Conservation (phyloP, 2,888 invertebrate species). For the Scaptomyza flava region DNA sequence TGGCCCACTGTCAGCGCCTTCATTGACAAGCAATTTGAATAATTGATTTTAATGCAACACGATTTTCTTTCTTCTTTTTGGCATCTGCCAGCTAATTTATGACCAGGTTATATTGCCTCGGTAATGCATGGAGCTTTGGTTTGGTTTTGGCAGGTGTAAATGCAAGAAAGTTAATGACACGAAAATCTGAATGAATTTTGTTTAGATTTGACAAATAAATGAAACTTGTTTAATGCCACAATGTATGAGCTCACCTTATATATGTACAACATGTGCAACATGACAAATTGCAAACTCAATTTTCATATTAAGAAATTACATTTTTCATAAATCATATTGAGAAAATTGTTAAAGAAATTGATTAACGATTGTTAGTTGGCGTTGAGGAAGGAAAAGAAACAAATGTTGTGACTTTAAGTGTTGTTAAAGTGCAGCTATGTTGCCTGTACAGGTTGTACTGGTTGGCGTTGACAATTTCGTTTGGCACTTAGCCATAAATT, state of each 20-base stretch:
- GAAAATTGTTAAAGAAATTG: constrained; percentile 44
- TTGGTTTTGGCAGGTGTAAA: background rate
- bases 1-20: constrained; percentile 33
- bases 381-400: background rate
- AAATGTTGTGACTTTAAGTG: no score
- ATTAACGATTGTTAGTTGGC: constrained; percentile 9
- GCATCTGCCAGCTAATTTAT: constrained; percentile 10
- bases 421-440: constrained; percentile 2
- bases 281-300: constrained; percentile 19
- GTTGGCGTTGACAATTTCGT: constrained; percentile 65
- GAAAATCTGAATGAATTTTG: background rate
- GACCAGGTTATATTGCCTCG: background rate
- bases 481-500: constrained; percentile 53
- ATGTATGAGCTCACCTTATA: no score
- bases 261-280: constrained; percentile 1
- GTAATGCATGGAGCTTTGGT: background rate
- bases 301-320: constrained; percentile 44
- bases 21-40: constrained; percentile 49
- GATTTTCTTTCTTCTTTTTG: constrained; percentile 19
- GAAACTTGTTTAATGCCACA: no score
- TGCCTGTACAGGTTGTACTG: constrained; percentile 53
- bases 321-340: constrained; percentile 38
- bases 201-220: no score
- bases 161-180: background rate
- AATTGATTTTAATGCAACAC: constrained; percentile 49